Evolutionary conservation across 92 coral and sea anemone species (phyloP).

Genomic region (Phenganax subtilis): DNA sequence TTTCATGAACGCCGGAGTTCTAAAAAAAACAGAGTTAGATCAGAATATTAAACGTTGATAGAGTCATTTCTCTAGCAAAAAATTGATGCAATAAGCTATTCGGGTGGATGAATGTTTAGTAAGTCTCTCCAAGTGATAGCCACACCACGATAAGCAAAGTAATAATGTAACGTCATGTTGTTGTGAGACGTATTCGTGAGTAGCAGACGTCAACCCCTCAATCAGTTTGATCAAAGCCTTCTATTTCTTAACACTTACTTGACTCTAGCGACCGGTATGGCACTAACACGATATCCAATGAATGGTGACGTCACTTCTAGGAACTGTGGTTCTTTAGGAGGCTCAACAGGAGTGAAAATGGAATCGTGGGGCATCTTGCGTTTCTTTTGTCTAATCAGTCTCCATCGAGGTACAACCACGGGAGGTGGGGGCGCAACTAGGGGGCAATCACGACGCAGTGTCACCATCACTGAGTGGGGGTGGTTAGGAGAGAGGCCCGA

Average conservation of each 20-base stretch:
- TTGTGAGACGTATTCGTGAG: too few species aligned
- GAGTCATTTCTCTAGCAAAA: not conserved
- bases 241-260: constrained; percentile 44
- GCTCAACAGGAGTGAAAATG: constrained; percentile 77
- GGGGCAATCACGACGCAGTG: constrained; percentile 80
- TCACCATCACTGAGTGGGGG: constrained; percentile 88
- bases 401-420: constrained; percentile 92
- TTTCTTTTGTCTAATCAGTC: constrained; percentile 93
- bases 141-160: too few species aligned
- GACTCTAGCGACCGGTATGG: constrained; percentile 95
- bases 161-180: too few species aligned
- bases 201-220: too few species aligned
- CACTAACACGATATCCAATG: constrained; percentile 88
- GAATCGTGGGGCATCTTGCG: constrained; percentile 81
- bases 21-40: not conserved
- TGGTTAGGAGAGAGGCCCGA: constrained; percentile 93
- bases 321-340: constrained; percentile 96
- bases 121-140: too few species aligned
- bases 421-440: constrained; percentile 98
- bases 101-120: too few species aligned
- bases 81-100: too few species aligned
- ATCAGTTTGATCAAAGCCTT: too few species aligned
- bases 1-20: constrained; percentile 87
- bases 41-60: not conserved
- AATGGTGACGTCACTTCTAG: constrained; percentile 88